Evolutionary conservation across 1,140 invertebrate species (phyloP).

Genomic region (Hormaphis cornu): DNA sequence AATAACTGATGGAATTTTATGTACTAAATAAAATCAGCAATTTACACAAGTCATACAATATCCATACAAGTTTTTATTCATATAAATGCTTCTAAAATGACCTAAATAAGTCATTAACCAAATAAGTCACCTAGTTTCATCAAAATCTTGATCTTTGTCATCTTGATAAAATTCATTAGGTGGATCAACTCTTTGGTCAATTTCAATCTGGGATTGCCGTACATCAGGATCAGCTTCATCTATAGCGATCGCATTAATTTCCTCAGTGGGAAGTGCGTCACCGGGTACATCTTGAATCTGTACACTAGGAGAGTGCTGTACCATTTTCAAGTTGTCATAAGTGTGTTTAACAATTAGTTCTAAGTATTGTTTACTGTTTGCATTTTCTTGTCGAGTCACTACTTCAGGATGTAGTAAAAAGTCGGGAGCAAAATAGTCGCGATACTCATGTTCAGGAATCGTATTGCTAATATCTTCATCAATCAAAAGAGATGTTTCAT

Average conservation of each 20-base stretch:
- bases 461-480: slow-evolving; percentile 87
- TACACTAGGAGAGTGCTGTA: slow-evolving; percentile 76
- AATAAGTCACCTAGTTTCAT: background rate
- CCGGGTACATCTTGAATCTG: slow-evolving; percentile 78
- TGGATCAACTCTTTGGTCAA: slow-evolving; percentile 75
- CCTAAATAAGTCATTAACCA: no score
- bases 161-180: slow-evolving; percentile 90
- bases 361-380: slow-evolving; percentile 84
- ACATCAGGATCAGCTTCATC: slow-evolving; percentile 74
- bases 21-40: no score
- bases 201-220: slow-evolving; percentile 65
- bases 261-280: slow-evolving; percentile 51
- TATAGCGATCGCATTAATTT: slow-evolving; percentile 56
- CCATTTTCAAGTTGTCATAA: slow-evolving; percentile 79
- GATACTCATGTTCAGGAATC: slow-evolving; percentile 85
- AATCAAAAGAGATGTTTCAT: slow-evolving; percentile 89
- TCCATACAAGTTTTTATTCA: no score
- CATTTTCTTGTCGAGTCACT: slow-evolving; percentile 74
- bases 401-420: slow-evolving; percentile 88
- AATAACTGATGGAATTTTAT: no score
- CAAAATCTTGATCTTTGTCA: slow-evolving; percentile 47
- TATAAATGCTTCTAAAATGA: no score
- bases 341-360: slow-evolving; percentile 77
- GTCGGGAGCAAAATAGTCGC: slow-evolving; percentile 92
- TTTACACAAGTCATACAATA: no score